phyloP scores from a whole-genome alignment of 2,888 invertebrate species.

The Brenthis daphne region DNA sequence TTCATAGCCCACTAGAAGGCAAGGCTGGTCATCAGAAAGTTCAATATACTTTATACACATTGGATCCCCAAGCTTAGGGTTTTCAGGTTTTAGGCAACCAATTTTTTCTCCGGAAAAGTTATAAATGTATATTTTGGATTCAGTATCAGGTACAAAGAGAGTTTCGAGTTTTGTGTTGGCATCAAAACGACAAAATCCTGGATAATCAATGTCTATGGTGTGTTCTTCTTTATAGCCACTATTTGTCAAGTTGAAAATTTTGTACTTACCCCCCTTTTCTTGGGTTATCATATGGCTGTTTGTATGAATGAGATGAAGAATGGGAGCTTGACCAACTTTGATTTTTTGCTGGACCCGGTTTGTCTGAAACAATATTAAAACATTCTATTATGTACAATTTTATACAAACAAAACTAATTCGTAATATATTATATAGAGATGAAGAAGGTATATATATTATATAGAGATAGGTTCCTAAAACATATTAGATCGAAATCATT shows the following conservation, averaged over 20 bases:
- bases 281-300: conserved; percentile 86
- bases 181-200: conserved; percentile 88
- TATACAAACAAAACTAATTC: too few relatives aligned
- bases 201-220: conserved; percentile 82
- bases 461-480: not conserved
- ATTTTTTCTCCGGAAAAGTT: conserved; percentile 74
- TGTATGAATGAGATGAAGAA: conserved; percentile 84
- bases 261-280: conserved; percentile 87
- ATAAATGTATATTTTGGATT: conserved; percentile 78
- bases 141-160: conserved; percentile 85
- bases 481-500: conserved; percentile 15
- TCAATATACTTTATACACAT: conserved; percentile 84
- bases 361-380: conserved; percentile 79
- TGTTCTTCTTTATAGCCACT: conserved; percentile 83
- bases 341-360: conserved; percentile 87
- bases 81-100: conserved; percentile 63
- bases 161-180: conserved; percentile 83
- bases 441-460: too few relatives aligned
- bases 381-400: not conserved
- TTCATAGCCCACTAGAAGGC: conserved; percentile 87
- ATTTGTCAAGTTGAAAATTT: conserved; percentile 84
- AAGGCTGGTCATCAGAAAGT: conserved; percentile 74
- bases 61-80: conserved; percentile 81
- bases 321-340: conserved; percentile 84
- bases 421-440: too few relatives aligned